A percentile compares a stretch with the other conserved stretches of the same genome.
Conservation (phyloP, 2,888 invertebrate species). For the Rhagonycha fulva region DNA sequence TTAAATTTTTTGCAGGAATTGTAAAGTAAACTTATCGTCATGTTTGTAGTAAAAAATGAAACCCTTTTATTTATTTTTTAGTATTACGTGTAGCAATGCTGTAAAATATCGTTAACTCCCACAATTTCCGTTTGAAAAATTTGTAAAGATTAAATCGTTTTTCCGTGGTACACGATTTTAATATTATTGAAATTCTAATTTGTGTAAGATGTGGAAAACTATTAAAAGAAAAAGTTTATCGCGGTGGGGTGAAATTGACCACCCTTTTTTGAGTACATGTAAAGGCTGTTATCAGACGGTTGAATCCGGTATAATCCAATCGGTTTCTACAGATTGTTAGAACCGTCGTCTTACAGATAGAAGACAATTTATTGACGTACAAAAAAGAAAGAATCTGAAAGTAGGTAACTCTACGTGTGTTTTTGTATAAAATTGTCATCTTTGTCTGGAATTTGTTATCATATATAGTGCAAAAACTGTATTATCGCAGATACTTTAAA, state of each 20-base stretch:
- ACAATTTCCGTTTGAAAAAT: neutral
- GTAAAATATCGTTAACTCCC: neutral
- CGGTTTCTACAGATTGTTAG: neutral
- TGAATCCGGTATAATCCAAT: neutral
- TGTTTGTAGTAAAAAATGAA: neutral
- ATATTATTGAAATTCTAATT: neutral
- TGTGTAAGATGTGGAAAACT: neutral
- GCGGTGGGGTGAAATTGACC: neutral
- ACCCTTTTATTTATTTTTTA: neutral
- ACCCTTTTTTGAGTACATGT: neutral
- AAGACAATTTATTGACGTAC: neutral
- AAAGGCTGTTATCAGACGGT: neutral
- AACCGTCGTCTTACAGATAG: neutral
- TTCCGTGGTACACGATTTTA: neutral
- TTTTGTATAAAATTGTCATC: neutral
- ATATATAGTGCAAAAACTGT: too few relatives aligned
- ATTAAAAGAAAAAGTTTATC: neutral
- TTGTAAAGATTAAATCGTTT: neutral
- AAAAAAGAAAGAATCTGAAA: neutral
- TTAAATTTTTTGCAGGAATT: neutral
- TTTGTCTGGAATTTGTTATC: neutral
- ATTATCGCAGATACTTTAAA: too few relatives aligned
- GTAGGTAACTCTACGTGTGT: neutral
- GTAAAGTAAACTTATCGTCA: neutral
- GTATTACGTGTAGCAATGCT: neutral